Base-by-base conservation (phyloP, 2,797 vertebrate species). In the Okamejei kenojei region DNA sequence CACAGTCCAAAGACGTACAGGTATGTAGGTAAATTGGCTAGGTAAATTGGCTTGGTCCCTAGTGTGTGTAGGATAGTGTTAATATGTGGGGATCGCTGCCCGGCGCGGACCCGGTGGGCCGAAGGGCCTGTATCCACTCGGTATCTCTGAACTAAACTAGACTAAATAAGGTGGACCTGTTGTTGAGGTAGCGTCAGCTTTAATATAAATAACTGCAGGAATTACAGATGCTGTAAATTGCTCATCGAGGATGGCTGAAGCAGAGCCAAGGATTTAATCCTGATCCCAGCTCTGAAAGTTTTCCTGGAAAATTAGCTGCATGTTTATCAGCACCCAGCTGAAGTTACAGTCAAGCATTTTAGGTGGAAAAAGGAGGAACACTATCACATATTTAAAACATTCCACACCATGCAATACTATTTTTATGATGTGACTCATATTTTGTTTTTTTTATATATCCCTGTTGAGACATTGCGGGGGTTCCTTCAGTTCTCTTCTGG, bases 401-500 rank as follows among this genome's bases (percentile, higher is more conserved):
- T 0, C 94, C 96, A 95, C 94, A 95, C 94, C 76, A 94, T 93
- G 94, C 94, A 96, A 95, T 95, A 95, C 1, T 2, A 95, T 54
- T 86, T 94, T 93, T 95, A 94, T 94, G 94, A 84, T 45, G 0
- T 21, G 92, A 93, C 93, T 95, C 90, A 63, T 82, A 94, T 95
- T 95, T 94, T 95, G 94, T 74, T 15, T 94, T 94, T 96, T 94
- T 92, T 74, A 3, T 94, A 93, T 94, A 94, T 95, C 95, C 95
- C 95, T 95, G 95, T 94, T 95, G 95, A 95, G 96, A 94, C 93
- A 94, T 93, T 29, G 35, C 71, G 65, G 21, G 94, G 96, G 97
- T 96, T 97, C 96, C 95, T 94, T 94, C 11, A 94, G 94, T 94
- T 94, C 94, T 96, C 96, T 95, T 94, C 95, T 95, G 95, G 96